A percentile compares a stretch with the other conserved stretches of the same genome.
phyloP scores from a whole-genome alignment of 1,140 invertebrate species.

The Halesus radiatus region DNA sequence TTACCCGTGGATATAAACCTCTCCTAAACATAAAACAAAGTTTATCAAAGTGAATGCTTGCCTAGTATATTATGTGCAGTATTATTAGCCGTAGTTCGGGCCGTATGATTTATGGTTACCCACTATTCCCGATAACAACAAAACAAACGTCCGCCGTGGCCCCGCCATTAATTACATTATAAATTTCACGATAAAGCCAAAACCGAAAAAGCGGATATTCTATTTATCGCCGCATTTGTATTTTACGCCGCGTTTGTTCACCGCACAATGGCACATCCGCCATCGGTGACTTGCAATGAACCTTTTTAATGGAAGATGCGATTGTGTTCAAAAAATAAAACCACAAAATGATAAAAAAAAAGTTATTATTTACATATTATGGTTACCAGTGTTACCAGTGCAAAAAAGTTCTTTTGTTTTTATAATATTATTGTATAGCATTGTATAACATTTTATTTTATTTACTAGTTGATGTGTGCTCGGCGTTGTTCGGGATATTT shows the following conservation, averaged over 20 bases:
- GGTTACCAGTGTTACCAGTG: too few species aligned
- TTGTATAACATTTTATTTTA: too few species aligned
- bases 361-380: too few species aligned
- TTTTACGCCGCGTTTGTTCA: background rate
- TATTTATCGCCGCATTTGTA: constrained; percentile 17
- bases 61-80: too few species aligned
- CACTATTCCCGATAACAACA: constrained; percentile 28
- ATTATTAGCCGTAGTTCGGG: constrained; percentile 5
- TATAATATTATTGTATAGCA: too few species aligned
- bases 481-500: too few species aligned
- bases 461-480: too few species aligned
- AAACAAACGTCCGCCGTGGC: constrained; percentile 32
- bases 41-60: too few species aligned
- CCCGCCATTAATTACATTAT: constrained; percentile 40
- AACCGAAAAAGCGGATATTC: constrained; percentile 26
- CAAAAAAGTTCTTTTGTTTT: too few species aligned
- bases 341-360: too few species aligned
- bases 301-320: constrained; percentile 15
- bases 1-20: too few species aligned
- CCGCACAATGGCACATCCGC: background rate
- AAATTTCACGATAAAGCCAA: constrained; percentile 34
- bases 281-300: background rate
- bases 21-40: too few species aligned
- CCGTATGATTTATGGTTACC: constrained; percentile 34
- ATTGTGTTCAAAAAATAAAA: background rate